These are phyloP conservation scores for Drosophila neotestacea DNA, from an alignment of 2,888 invertebrate genomes.

Conservation along the genomic window DNA sequence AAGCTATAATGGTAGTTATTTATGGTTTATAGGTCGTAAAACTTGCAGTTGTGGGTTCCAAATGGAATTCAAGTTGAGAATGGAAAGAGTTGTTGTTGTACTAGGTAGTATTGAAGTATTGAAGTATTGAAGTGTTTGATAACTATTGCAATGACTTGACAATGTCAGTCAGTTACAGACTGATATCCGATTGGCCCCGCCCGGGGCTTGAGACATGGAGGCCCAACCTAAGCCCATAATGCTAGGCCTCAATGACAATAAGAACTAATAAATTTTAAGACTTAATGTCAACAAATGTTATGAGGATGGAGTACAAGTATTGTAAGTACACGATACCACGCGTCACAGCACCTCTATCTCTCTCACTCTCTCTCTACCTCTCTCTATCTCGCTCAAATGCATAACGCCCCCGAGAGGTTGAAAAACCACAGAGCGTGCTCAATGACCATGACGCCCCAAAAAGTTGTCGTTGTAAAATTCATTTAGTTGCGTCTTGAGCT, in stretches of 20 bases:
- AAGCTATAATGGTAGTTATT: not conserved
- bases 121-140: slow-evolving; percentile 14
- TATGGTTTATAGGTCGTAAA: slow-evolving; percentile 3
- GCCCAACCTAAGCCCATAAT: slow-evolving; percentile 45
- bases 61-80: slow-evolving; percentile 9
- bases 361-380: not conserved
- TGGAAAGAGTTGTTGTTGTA: slow-evolving; percentile 6
- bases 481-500: slow-evolving; percentile 54
- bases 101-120: too few species aligned
- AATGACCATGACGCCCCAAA: slow-evolving; percentile 69
- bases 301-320: too few species aligned
- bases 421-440: slow-evolving; percentile 45
- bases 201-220: slow-evolving; percentile 6
- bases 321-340: slow-evolving; percentile 35
- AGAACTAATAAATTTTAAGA: slow-evolving; percentile 73
- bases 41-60: not conserved
- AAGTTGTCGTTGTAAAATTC: slow-evolving; percentile 52
- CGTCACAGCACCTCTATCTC: slow-evolving; percentile 21
- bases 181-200: slow-evolving; percentile 36
- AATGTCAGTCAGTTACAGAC: slow-evolving; percentile 9
- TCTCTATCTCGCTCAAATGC: not conserved
- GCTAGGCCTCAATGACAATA: slow-evolving; percentile 48
- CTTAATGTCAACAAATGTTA: slow-evolving; percentile 70
- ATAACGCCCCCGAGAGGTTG: not conserved
- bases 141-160: slow-evolving; percentile 39